Conservation (phyloP, 2,888 invertebrate species). For the Nemotelus nigrinus region DNA sequence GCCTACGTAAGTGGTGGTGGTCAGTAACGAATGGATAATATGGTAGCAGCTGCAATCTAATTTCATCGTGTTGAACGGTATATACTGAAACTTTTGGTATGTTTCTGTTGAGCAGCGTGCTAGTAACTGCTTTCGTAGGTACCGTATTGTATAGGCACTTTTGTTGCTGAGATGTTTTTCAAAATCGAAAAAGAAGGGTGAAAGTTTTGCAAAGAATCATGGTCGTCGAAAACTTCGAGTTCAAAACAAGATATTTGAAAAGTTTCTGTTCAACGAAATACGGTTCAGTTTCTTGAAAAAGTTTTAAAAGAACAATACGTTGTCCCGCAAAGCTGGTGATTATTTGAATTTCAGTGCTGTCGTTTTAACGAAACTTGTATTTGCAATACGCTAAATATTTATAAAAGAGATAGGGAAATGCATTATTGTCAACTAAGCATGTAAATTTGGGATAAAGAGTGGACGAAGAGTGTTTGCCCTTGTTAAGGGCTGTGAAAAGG, state of each 20-base stretch:
- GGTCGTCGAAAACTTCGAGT: neutral
- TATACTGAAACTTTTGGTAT: neutral
- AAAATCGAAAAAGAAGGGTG: neutral
- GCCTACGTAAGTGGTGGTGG: too few relatives aligned
- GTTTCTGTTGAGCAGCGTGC: neutral
- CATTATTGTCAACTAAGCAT: too few relatives aligned
- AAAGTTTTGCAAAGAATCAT: neutral
- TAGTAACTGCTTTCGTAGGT: neutral
- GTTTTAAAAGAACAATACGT: too few relatives aligned
- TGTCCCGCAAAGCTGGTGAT: too few relatives aligned
- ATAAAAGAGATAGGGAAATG: too few relatives aligned
- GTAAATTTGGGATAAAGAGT: too few relatives aligned
- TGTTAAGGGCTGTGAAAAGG: too few relatives aligned
- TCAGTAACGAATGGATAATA: neutral
- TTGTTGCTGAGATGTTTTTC: neutral
- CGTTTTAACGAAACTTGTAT: too few relatives aligned
- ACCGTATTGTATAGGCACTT: conserved; percentile 14
- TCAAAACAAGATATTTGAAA: conserved; percentile 7
- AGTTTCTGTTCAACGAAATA: neutral
- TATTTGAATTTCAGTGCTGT: too few relatives aligned
- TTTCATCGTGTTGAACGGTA: neutral
- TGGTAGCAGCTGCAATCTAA: neutral
- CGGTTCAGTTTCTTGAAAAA: neutral
- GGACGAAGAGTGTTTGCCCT: too few relatives aligned
- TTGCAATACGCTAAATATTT: too few relatives aligned